phyloP scores from a whole-genome alignment of 2,113 vertebrate genomes.

The Clarias batrachus region DNA sequence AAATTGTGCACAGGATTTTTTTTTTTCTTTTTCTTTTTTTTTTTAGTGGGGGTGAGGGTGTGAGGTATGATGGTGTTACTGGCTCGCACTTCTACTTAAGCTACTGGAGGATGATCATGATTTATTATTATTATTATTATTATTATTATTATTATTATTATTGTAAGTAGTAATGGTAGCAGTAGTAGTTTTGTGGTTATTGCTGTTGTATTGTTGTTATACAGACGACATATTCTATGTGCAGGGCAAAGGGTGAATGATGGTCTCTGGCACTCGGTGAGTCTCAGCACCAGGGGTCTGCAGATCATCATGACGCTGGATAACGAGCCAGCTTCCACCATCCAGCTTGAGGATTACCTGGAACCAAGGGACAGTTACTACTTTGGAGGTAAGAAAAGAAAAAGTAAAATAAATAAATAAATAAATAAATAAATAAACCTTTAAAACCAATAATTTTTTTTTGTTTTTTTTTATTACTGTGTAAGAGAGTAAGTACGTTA shows the following conservation, averaged over 20 bases:
- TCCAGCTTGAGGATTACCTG: constrained; percentile 78
- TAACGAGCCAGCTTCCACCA: constrained; percentile 73
- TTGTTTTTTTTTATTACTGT: too few relatives aligned
- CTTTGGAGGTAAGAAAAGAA: constrained; percentile 82
- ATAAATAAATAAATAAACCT: too few relatives aligned
- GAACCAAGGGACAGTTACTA: constrained; percentile 81
- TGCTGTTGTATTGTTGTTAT: background rate
- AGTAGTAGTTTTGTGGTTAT: too few relatives aligned
- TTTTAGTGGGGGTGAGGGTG: background rate
- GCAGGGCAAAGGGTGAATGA: constrained; percentile 84
- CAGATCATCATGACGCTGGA: constrained; percentile 84
- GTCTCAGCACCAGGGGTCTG: constrained; percentile 78
- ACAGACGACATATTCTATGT: background rate
- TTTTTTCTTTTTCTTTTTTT: background rate
- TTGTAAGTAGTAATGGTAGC: too few relatives aligned
- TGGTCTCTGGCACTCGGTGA: constrained; percentile 90
- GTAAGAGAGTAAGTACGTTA: too few relatives aligned
- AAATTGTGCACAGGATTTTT: constrained; percentile 39
- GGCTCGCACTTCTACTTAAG: constrained; percentile 31
- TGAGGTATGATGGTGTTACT: background rate
- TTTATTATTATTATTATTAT: too few relatives aligned
- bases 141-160: too few relatives aligned
- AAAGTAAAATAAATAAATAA: too few relatives aligned
- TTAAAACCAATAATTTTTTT: too few relatives aligned
- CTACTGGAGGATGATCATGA: background rate